Percentiles rank a stretch among this genome's conserved stretches.
Conservation (phyloP, 1,140 invertebrate species). For the Paramacrobiotus metropolitanus region DNA sequence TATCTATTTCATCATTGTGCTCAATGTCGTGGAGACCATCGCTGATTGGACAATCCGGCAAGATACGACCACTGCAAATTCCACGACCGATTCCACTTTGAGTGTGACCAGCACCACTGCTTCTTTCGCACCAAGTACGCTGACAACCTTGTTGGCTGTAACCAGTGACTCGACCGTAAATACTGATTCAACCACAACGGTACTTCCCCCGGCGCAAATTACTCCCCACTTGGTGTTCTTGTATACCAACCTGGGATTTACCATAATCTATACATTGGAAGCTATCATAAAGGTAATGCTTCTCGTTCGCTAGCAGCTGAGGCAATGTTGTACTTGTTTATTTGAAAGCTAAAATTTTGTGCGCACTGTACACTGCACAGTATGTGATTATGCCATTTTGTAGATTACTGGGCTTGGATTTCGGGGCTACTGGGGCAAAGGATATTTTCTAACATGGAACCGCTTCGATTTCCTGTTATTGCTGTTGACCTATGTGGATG, state of each 20-base stretch:
- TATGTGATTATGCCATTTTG: no score
- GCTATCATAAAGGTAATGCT: conserved; percentile 16
- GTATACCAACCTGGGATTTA: conserved; percentile 12
- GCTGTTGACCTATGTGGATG: conserved; percentile 15
- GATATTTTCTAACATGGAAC: conserved; percentile 18
- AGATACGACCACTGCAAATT: neutral
- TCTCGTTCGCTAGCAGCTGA: no score
- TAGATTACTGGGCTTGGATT: conserved; percentile 3
- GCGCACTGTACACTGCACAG: no score
- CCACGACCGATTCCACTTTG: no score
- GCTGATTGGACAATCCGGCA: conserved; percentile 7
- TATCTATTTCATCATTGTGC: conserved; percentile 15
- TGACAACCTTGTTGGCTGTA: no score
- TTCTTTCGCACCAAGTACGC: no score
- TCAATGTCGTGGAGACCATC: conserved; percentile 12
- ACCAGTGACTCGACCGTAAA: neutral
- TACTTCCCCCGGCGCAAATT: no score
- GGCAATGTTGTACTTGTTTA: no score
- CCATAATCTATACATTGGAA: conserved; percentile 17
- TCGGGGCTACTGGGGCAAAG: conserved; percentile 8
- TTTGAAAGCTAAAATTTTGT: no score
- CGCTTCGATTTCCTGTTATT: conserved; percentile 17
- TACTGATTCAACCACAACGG: neutral
- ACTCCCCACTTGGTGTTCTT: neutral
- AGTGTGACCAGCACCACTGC: no score